Evolutionary conservation across 2,797 vertebrate species (phyloP).

Genomic region (Gymnopithys bicolor): DNA sequence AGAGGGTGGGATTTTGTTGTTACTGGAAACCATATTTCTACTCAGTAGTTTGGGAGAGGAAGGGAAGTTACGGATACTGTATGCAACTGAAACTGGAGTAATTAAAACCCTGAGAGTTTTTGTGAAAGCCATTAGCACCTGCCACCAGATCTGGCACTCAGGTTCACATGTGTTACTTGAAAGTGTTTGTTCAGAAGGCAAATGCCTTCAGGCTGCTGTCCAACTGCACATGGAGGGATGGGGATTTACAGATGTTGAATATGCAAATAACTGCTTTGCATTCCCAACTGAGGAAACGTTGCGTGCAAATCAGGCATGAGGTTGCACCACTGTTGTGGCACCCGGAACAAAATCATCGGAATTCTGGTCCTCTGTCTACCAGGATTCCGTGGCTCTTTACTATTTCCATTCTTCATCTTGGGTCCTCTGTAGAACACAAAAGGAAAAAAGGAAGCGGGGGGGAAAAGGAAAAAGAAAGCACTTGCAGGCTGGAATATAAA

Average conservation of each 20-base stretch:
- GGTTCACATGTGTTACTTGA: not conserved
- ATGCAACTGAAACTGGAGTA: not conserved
- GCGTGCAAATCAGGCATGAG: not conserved
- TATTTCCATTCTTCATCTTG: not conserved
- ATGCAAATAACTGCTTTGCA: not conserved
- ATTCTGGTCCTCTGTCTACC: not conserved
- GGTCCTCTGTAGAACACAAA: not conserved
- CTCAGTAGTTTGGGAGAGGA: not conserved
- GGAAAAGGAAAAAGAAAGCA: not conserved
- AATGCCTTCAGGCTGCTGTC: not conserved
- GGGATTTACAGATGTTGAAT: not conserved
- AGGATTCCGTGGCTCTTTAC: not conserved
- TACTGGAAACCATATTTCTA: not conserved
- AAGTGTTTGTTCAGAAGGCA: slow-evolving; percentile 7
- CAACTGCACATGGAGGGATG: not conserved
- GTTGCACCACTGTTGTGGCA: not conserved
- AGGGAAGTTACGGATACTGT: not conserved
- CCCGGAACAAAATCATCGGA: not conserved
- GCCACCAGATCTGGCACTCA: not conserved
- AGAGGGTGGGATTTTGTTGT: not conserved
- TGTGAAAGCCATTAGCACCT: slow-evolving; percentile 53
- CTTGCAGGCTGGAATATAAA: slow-evolving; percentile 27
- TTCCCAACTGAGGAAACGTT: not conserved
- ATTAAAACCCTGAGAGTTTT: slow-evolving; percentile 37
- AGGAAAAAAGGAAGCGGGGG: rapidly evolving